Base-by-base conservation (phyloP, 2,888 invertebrate genomes). In the Tryphoninae sp. region DNA sequence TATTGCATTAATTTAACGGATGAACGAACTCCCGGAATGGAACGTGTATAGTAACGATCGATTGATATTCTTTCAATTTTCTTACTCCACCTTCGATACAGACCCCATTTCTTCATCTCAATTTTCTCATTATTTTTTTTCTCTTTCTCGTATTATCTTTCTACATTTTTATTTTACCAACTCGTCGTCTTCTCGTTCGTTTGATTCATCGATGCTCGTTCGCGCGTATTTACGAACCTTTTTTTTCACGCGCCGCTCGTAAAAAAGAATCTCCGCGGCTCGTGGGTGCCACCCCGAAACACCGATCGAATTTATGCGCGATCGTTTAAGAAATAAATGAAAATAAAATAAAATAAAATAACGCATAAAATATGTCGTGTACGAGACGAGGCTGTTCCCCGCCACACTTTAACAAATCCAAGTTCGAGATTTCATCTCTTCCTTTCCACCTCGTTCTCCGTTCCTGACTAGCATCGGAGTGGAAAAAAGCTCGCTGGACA, bases 1-100 rank as follows among this genome's bases (percentile, higher is more conserved):
- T 68, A 59, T 75, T 71, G 71, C 55, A 72, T 72, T 72, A 51
- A 80, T 83, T 80, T 83, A 45, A 77, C 80, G 77, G 74, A 72
- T 71, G 77, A 65, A 71, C 74, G 69, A 74, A 72, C 74, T 1
- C 22, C 26, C 45, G 59, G 61, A 71, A 33, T 61, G 26, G 55
- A 22, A 6, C 8, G 40, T 13, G n/a, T 9, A 42, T 2, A 53
- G 19, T 13, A 13, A n/a, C 16, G 16, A 45, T 3, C 19, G 45
- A 8, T 68, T 53, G 71, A 72, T 67, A 16, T 55, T 55, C 45
- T 68, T 64, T 23, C 49, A 26, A 78, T 73, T 23, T 58, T 59
- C 8, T n/a, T 55, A 19, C 26, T 62, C 33, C 7, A 26, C 16
- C 2, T n/a, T 19, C 26, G 19, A 8, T 71, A 11, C 8, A 9